Evolutionary conservation across 2,113 vertebrate genomes (phyloP), one percentile per base, ranked within the genome.

Genomic region (Actinemys pallida): DNA sequence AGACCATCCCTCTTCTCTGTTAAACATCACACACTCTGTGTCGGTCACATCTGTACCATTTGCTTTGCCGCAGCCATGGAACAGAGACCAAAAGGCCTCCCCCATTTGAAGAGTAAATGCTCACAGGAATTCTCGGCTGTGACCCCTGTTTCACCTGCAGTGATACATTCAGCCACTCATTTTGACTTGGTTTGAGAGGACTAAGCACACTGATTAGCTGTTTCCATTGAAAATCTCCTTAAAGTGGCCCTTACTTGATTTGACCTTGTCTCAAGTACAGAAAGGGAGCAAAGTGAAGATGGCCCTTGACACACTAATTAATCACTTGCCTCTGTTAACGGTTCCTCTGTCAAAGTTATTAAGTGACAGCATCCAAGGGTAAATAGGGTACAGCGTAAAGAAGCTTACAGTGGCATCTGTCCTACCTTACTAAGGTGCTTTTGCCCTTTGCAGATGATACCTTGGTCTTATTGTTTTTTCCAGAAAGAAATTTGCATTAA

Each of bases 291-390:
- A 93, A 87, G 88, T 93, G 80, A 80, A 95, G 94, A 91, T 72
- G 87, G 25, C 89, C 90, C 92, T 95, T 95, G 90, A 96, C 93
- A 86, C 35, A 10, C 47, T 95, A 95, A 95, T 97, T 95, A 96
- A 96, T 93, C 82, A 92, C 82, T 93, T 87, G 80, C 27, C 87
- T 87, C 65, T 93, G 65, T 89, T 94, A 92, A 95, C 90, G 91
- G 57, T 92, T 85, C 80, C 49, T 94, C 86, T 0, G 0, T 94
- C 90, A 86, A 53, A 80, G 96, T 76, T 95, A 84, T 90, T 97
- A 97, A 84, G 82, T 87, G 25, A 56, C 81, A 95, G 50, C 76
- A 56, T 93, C 69, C 0, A 1, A 96, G 76, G 65, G 80, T 76
- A 95, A 95, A 95, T 85, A 95, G 45, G 31, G 79, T 94, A 62